Base-by-base conservation (phyloP, 2,797 vertebrate species). In the Neoniphon sammara region DNA sequence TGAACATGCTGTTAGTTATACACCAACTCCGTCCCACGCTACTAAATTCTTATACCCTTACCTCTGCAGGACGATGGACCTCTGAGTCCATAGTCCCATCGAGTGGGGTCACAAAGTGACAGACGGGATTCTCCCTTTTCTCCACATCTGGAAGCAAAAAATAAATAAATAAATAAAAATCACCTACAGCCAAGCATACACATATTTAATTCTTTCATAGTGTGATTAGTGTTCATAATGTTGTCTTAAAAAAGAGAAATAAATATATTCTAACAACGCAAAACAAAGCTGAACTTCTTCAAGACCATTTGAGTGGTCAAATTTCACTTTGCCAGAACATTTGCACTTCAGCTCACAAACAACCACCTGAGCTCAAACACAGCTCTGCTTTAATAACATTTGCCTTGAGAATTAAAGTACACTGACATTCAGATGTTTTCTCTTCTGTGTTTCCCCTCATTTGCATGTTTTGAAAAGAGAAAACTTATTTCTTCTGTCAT, bases 51-150 rank as follows among this genome's bases (percentile, higher is more conserved):
- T 63, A 23, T 11, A 17, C 53, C 53, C 86, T 62, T 79, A 98
- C 98, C 94, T 98, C 97, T 8, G 96, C 93, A 53, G 96, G 91
- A 11, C 96, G 96, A 81, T 96, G 94, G 12, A 97, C 95, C 0
- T 97, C 96, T 0, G 94, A 89, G 0, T 96, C 95, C 27, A 98
- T 92, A 3, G 89, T 97, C 77, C 97, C 96, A 0, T 99, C 97
- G 63, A 99, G 91, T 0, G 98, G 98, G 12, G 98, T 99, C 68
- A 98, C 96, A 62, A 99, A 99, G 85, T 98, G 97, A 84, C 98
- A 99, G 47, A 99, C 95, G 0, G 98, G 98, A 73, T 98, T 99
- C 81, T 96, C 95, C 75, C 97, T 94, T 87, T 94, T 99, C 85
- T 98, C 97, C 85, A 99, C 93, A 90, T 99, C 98, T 99, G 61